Conservation (phyloP, 2,797 vertebrate species). For the Esox lucius region DNA sequence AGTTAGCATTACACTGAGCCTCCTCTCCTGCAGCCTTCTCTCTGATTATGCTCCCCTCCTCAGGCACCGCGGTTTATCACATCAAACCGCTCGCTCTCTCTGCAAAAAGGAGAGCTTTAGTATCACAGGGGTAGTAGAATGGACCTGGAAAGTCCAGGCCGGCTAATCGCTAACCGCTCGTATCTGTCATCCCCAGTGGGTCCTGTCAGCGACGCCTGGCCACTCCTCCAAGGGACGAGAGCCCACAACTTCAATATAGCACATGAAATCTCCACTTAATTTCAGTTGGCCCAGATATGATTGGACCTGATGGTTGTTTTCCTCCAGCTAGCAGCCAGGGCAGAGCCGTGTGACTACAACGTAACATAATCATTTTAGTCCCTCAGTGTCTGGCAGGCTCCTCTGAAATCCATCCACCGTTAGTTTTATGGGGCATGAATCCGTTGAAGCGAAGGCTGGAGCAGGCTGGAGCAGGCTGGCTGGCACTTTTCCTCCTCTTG, state of each 20-base stretch:
- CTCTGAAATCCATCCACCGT: conserved; percentile 57
- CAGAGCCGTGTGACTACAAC: conserved; percentile 49
- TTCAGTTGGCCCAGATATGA: conserved; percentile 33
- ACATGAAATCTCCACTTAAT: conserved; percentile 55
- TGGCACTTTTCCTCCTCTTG: conserved; percentile 12
- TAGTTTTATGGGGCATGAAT: conserved; percentile 63
- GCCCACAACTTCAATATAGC: conserved; percentile 26
- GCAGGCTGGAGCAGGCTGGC: conserved; percentile 44
- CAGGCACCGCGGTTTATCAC: too few species aligned
- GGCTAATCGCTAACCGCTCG: conserved; percentile 22
- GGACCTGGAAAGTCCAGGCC: conserved; percentile 35
- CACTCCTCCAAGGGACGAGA: neutral
- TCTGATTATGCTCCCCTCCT: neutral
- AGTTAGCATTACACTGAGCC: conserved; percentile 60
- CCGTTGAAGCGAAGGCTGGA: conserved; percentile 46
- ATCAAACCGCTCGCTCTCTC: neutral
- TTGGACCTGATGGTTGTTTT: conserved; percentile 46
- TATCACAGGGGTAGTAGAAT: neutral
- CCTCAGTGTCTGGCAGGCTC: conserved; percentile 59
- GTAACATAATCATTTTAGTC: conserved; percentile 73
- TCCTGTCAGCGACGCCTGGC: conserved; percentile 29
- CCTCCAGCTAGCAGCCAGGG: conserved; percentile 40
- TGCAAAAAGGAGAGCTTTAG: conserved; percentile 16
- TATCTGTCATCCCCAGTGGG: conserved; percentile 12
- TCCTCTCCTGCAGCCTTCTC: neutral